A percentile compares a stretch with the other conserved stretches of the same genome.
Conservation (phyloP, 2,888 invertebrate genomes). For the Hydropsyche betteni region DNA sequence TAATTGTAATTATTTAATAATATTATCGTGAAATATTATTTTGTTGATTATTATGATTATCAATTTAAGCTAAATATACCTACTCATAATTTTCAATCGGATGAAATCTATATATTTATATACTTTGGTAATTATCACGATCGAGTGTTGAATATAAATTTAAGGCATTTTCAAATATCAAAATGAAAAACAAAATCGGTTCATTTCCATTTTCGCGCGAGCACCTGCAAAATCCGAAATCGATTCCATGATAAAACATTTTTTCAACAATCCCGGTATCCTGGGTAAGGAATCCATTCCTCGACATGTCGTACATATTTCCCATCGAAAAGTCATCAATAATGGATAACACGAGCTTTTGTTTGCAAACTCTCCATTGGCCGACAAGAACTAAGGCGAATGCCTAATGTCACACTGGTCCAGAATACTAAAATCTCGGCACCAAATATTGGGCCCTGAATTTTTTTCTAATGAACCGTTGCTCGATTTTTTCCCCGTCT, state of each 20-base stretch:
- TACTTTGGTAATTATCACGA: neutral
- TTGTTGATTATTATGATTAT: too few species aligned
- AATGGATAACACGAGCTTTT: conserved; percentile 1
- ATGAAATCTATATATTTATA: neutral
- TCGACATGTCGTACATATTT: too few species aligned
- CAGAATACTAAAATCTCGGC: conserved; percentile 4
- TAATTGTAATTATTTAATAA: too few species aligned
- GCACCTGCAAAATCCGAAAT: too few species aligned
- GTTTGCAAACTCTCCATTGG: conserved; percentile 6
- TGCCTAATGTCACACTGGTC: conserved; percentile 7
- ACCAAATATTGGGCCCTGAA: neutral
- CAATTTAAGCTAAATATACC: too few species aligned
- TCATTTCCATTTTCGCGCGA: neutral
- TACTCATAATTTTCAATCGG: too few species aligned
- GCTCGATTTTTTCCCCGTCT: neutral
- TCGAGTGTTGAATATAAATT: too few species aligned
- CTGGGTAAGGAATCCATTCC: too few species aligned
- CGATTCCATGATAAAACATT: too few species aligned
- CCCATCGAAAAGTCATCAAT: conserved; percentile 6
- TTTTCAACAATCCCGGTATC: too few species aligned
- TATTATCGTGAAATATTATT: too few species aligned
- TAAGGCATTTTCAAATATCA: too few species aligned
- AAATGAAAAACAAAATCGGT: neutral
- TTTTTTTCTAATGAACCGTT: neutral
- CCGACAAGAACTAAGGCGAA: neutral